Evolutionary conservation across 2,888 invertebrate genomes (phyloP), one percentile per base, ranked within the genome.

Genomic region (Trichopria drosophilae): DNA sequence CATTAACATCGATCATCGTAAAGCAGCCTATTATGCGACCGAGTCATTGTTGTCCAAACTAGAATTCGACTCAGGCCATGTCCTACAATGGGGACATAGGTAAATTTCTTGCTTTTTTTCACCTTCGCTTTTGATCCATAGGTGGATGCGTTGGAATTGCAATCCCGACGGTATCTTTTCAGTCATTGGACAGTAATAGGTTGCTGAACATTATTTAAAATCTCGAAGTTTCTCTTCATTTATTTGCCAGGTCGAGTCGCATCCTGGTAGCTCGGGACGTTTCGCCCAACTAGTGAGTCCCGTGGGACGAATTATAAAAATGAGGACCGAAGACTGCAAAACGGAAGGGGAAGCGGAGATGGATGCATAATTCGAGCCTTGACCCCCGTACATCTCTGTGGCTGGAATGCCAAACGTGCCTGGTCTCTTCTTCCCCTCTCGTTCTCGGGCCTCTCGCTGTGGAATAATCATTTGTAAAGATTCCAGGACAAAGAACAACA

Each of bases 401-500:
- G 44, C 53, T 57, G 60, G 68, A 65, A 67, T 63, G 63, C 59
- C 63, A 57, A 66, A 63, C 59, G 56, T 60, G 59, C 60, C 60
- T 65, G 61, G 64, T 63, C 58, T 59, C 59, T 58, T 36, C 61
- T 57, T 54, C 29, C 26, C 45, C 43, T 32, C 41, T 42, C 29
- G 20, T 43, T 32, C 44, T 37, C 51, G 22, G 35, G 34, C 18
- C 32, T 18, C 29, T 23, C 35, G 23, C 19, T 24, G 60, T 63
- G 60, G 63, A 63, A n/a, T n/a, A 64, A 66, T 73, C 71, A 71
- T 71, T 72, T 71, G 68, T 69, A 68, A 72, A 70, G 69, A 73
- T 72, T 72, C 64, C 65, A 55, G 68, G 65, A 71, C 63, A 65
- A 66, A 68, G 68, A 66, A 59, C 54, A 62, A 61, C 63, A 65